Conservation (phyloP, 30 jellyfish, hydroid and myxozoan genomes). For the Hydractinia echinata region DNA sequence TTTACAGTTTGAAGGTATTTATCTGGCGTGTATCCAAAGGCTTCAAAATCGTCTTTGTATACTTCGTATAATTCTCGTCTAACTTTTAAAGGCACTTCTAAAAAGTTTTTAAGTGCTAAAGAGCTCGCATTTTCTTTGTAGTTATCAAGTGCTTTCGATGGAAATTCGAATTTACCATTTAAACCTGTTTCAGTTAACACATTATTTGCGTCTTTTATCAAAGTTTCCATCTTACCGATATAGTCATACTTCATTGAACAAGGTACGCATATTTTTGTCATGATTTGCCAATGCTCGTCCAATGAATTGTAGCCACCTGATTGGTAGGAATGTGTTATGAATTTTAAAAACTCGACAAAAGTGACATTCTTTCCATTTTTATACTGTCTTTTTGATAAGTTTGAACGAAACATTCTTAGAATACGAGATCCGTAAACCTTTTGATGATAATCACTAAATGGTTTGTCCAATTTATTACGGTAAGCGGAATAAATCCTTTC, state of each 20-base stretch:
- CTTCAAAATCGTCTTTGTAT: conserved; percentile 20
- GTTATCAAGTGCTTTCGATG: neutral
- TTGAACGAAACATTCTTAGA: neutral
- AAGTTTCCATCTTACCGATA: conserved; percentile 37
- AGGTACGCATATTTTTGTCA: conserved; percentile 7
- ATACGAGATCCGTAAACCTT: conserved; percentile 2
- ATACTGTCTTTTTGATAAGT: conserved; percentile 2
- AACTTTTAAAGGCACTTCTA: neutral
- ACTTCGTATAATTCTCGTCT: neutral
- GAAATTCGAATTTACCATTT: conserved; percentile 2
- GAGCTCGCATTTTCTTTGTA: neutral
- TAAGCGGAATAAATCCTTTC: conserved; percentile 29
- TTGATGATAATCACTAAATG: neutral
- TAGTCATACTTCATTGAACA: conserved; percentile 8
- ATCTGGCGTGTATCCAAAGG: conserved; percentile 16
- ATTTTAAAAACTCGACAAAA: conserved; percentile 9
- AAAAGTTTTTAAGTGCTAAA: neutral
- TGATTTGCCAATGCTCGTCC: conserved; percentile 32
- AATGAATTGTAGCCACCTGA: neutral
- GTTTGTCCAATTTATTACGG: conserved; percentile 26
- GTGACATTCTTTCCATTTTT: conserved; percentile 25
- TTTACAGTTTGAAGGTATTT: no score
- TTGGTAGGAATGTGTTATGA: neutral
- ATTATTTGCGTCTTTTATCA: conserved; percentile 15
- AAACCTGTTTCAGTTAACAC: neutral